These are phyloP conservation scores for Cyrtonyx montezumae DNA, from an alignment of 2,113 vertebrate genomes.

Conservation along the genomic window DNA sequence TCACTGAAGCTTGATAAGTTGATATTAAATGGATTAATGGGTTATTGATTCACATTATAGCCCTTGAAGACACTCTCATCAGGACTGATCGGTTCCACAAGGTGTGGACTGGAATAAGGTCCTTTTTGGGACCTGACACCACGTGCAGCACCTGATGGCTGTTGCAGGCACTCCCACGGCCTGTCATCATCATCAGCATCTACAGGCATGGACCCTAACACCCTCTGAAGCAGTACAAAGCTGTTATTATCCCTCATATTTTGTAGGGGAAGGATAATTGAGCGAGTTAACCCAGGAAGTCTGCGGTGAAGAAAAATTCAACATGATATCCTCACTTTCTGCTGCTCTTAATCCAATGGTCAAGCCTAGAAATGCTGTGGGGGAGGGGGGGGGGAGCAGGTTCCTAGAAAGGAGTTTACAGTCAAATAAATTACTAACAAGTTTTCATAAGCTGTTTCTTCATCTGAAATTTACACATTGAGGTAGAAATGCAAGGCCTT, in stretches of 20 bases:
- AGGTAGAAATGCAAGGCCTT: background rate
- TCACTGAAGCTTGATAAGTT: background rate
- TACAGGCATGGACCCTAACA: background rate
- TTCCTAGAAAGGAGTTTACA: background rate
- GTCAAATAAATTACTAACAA: background rate
- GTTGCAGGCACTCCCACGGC: background rate
- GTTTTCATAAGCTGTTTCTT: background rate
- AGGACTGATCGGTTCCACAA: background rate
- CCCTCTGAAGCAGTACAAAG: background rate
- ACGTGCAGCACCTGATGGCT: background rate
- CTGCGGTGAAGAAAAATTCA: background rate
- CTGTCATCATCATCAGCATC: background rate
- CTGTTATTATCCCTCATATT: background rate
- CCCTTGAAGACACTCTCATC: background rate
- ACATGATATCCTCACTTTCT: background rate
- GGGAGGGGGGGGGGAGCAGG: too few relatives aligned
- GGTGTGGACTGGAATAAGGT: background rate
- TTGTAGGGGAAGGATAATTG: background rate
- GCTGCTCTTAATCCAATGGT: background rate
- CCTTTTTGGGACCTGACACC: background rate
- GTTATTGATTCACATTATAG: background rate
- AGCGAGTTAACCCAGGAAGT: background rate
- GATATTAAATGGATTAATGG: background rate
- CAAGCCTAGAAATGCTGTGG: background rate
- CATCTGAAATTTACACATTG: background rate